Base-by-base conservation (phyloP, 35 echinoderm and acorn worm species). In the Strongylocentrotus purpuratus region DNA sequence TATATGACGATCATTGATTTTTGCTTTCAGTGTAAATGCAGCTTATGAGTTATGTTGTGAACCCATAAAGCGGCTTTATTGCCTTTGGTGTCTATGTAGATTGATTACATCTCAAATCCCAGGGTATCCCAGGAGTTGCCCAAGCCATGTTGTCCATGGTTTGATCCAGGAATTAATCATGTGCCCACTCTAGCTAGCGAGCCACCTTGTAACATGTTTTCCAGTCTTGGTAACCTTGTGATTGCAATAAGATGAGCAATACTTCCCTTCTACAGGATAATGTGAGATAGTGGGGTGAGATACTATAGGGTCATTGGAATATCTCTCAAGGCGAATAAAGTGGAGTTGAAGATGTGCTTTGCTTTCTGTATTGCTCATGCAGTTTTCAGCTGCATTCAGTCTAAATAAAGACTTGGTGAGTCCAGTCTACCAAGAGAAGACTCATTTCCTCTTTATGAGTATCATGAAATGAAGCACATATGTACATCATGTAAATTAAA, bases 131-230 rank as follows among this genome's bases (percentile, higher is more conserved):
- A 14, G 33, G 87, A 5, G 6, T 89, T 89, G 14, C 87, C 32
- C 87, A 89, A 89, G 87, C 87, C n/a, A 33, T 33, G 32, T 88
- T 33, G 32, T 41, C 35, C 35, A 41, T 41, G 3, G 35, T 41
- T 78, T n/a, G 65, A 22, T 45, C 87, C 87, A 89, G 87, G 33
- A 89, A 89, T 89, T 89, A 33, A 89, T 89, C 87, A 89, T 89
- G 87, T 89, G 32, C 87, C 87, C 87, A 89, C 7, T 33, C 4
- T 89, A 89, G 87, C 87, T n/a, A n/a, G n/a, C 32, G 33, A n/a
- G 33, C 32, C 9, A 33, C 18, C 33, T 45, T 89, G 87, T 46
- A 46, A 89, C 33, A 28, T 7, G 87, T 89, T 89, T 89, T 4
- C 87, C 87, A 89, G 12, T 89, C 33, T 89, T 88, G 31, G 33